Percentiles rank a stretch among this genome's conserved stretches.
These are phyloP conservation scores for Digitonthophagus gazella DNA, from an alignment of 2,888 invertebrate species.

Conservation along the genomic window DNA sequence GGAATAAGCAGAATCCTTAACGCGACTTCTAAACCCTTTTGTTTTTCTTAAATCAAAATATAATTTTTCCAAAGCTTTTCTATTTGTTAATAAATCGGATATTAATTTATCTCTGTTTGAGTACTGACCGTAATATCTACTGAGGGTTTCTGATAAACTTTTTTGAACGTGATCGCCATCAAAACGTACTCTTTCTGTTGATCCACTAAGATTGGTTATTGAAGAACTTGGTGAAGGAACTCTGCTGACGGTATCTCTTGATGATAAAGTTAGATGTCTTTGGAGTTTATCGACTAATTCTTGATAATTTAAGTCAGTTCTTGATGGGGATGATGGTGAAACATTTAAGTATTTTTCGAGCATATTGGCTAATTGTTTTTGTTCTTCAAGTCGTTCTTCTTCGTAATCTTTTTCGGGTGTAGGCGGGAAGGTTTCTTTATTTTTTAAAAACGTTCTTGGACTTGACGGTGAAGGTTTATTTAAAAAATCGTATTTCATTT, in stretches of 20 bases:
- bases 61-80: constrained; percentile 69
- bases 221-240: constrained; percentile 18
- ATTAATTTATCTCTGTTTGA: constrained; percentile 68
- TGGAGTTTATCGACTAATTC: constrained; percentile 65
- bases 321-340: constrained; percentile 24
- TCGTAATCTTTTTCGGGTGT: constrained; percentile 34
- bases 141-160: constrained; percentile 64
- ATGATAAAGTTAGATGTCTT: constrained; percentile 53
- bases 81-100: constrained; percentile 70
- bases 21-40: constrained; percentile 55
- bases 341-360: constrained; percentile 62
- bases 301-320: constrained; percentile 50
- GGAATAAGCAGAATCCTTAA: constrained; percentile 22
- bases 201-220: constrained; percentile 23
- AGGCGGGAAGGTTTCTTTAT: constrained; percentile 30
- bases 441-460: constrained; percentile 28
- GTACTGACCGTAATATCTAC: constrained; percentile 66
- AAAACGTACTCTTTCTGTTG: constrained; percentile 38
- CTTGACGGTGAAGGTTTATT: constrained; percentile 51
- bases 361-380: constrained; percentile 61
- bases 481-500: constrained; percentile 67
- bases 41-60: constrained; percentile 72
- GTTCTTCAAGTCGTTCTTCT: constrained; percentile 52
- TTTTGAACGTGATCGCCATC: constrained; percentile 59
- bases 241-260: constrained; percentile 30